A percentile compares a stretch with the other conserved stretches of the same genome.
These are phyloP conservation scores for Antennarius striatus DNA, from an alignment of 2,113 vertebrate species.

Conservation along the genomic window DNA sequence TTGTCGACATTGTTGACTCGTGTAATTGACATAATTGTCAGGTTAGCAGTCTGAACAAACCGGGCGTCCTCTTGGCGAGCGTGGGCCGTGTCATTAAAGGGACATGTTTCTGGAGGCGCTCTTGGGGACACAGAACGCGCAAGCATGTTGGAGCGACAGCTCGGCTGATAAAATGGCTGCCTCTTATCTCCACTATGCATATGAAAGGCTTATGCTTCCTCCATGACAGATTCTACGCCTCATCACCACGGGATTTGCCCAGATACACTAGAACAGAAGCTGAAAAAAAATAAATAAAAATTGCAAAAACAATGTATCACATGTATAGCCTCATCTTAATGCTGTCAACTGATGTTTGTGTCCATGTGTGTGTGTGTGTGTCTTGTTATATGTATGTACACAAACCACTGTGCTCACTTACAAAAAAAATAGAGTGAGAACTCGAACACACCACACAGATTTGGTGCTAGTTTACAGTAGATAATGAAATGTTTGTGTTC, in stretches of 20 bases:
- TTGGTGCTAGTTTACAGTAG: too few relatives aligned
- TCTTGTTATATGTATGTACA: neutral
- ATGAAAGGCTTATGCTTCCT: conserved; percentile 83
- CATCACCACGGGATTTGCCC: conserved; percentile 76
- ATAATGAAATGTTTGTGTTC: conserved; percentile 14
- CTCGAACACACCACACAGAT: conserved; percentile 10
- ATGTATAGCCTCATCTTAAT: conserved; percentile 66
- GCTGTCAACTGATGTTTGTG: conserved; percentile 55
- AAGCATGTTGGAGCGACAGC: conserved; percentile 67
- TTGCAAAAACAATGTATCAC: conserved; percentile 63
- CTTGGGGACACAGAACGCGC: conserved; percentile 60
- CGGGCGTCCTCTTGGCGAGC: conserved; percentile 63
- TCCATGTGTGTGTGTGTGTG: conserved; percentile 24
- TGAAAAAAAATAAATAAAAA: conserved; percentile 40
- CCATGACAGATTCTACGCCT: conserved; percentile 77
- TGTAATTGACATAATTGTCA: conserved; percentile 79
- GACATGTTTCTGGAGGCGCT: conserved; percentile 74
- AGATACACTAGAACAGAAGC: conserved; percentile 69
- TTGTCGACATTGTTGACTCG: conserved; percentile 75
- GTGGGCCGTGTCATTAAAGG: conserved; percentile 73
- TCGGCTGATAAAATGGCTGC: conserved; percentile 80
- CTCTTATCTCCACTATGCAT: conserved; percentile 82
- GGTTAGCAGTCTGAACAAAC: conserved; percentile 69
- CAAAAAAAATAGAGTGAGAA: conserved; percentile 30
- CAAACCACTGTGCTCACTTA: conserved; percentile 1